Percentiles rank a stretch among this genome's conserved stretches.
Conservation (phyloP, 1,140 invertebrate species). For the Pseudomyrmex gracilis region DNA sequence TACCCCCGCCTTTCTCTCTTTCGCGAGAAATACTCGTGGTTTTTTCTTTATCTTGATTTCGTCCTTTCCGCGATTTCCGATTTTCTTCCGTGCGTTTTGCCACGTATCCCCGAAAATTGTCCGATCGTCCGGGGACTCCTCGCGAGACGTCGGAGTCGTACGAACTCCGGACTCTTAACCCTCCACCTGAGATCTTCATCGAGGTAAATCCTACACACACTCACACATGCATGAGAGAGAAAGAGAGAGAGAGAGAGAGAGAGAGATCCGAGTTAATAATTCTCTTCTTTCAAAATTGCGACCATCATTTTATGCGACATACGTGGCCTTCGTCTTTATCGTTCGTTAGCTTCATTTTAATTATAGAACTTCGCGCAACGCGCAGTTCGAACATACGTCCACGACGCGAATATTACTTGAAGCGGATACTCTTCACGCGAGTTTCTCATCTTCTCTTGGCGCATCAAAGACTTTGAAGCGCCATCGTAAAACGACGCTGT, state of each 20-base stretch:
- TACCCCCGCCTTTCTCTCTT: background rate
- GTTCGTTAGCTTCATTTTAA: background rate
- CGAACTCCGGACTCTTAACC: slow-evolving; percentile 33
- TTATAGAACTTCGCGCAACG: background rate
- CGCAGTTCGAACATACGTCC: background rate
- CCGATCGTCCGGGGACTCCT: background rate
- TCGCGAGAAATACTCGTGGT: background rate
- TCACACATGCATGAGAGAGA: background rate
- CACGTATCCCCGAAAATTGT: slow-evolving; percentile 6
- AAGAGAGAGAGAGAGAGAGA: too few species aligned
- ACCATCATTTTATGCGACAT: background rate
- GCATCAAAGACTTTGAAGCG: background rate
- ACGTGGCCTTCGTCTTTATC: background rate
- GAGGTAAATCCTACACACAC: slow-evolving; percentile 39
- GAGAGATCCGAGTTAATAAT: background rate
- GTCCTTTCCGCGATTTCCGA: too few species aligned
- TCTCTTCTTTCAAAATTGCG: background rate
- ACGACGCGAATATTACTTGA: background rate
- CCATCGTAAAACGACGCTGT: background rate
- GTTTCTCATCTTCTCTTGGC: background rate
- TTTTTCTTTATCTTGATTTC: too few species aligned
- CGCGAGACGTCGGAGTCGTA: slow-evolving; percentile 31
- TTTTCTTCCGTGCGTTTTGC: background rate
- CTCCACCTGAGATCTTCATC: background rate
- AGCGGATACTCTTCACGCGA: background rate